Conservation (phyloP, 2,113 vertebrate genomes). For the Chitala chitala region DNA sequence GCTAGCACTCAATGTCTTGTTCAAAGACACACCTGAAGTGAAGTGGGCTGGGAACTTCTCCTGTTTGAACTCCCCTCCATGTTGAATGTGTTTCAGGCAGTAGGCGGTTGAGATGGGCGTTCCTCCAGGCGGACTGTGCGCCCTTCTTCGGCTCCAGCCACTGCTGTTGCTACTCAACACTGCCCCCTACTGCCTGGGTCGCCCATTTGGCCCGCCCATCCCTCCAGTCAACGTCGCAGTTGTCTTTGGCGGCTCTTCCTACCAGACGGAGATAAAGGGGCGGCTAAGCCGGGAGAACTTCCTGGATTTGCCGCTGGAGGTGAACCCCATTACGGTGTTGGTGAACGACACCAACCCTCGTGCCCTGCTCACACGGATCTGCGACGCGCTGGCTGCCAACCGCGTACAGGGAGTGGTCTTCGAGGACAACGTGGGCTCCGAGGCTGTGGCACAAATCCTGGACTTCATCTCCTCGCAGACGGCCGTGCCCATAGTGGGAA, state of each 20-base stretch:
- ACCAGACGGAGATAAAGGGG: conserved; percentile 72
- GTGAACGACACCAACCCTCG: conserved; percentile 93
- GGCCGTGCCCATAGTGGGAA: conserved; percentile 84
- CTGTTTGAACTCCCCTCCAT: conserved; percentile 13
- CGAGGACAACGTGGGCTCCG: conserved; percentile 84
- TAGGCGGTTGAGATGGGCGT: conserved; percentile 83
- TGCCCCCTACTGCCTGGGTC: conserved; percentile 52
- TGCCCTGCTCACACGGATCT: conserved; percentile 84
- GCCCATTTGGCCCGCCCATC: conserved; percentile 51
- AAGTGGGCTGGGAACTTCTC: no score
- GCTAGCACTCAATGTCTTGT: no score
- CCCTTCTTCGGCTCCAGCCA: conserved; percentile 69
- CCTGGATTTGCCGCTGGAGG: conserved; percentile 84
- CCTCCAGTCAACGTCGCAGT: conserved; percentile 64
- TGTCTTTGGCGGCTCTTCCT: conserved; percentile 84
- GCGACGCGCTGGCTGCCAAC: conserved; percentile 74
- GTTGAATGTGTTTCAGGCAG: conserved; percentile 57
- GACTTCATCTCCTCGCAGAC: conserved; percentile 95
- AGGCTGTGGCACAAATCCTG: conserved; percentile 89
- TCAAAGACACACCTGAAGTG: no score
- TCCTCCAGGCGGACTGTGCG: conserved; percentile 69
- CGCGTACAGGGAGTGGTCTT: conserved; percentile 89
- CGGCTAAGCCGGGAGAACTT: conserved; percentile 86
- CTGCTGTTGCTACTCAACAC: conserved; percentile 57
- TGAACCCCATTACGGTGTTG: conserved; percentile 81